Evolutionary conservation across 2,888 invertebrate genomes (phyloP).

Genomic region (Tiphia femorata): DNA sequence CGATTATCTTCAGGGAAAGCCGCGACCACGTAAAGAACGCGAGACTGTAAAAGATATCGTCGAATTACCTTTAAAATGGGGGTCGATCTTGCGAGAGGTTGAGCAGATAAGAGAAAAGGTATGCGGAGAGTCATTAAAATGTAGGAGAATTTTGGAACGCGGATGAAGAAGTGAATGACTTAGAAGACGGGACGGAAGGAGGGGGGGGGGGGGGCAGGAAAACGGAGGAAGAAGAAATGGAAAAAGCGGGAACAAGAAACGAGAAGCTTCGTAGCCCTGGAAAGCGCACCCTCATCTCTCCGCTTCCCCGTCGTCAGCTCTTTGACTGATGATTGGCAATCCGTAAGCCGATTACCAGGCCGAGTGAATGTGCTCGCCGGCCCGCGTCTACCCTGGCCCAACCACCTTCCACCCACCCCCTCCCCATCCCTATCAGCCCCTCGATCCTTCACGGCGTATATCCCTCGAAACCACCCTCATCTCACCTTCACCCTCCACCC

Average conservation of each 20-base stretch:
- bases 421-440: constrained; percentile 13
- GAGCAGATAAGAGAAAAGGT: not conserved
- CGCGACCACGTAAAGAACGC: not conserved
- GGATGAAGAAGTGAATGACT: constrained; percentile 1
- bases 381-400: constrained; percentile 53
- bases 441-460: constrained; percentile 21
- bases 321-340: constrained; percentile 65
- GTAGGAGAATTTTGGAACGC: not conserved
- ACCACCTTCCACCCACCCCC: constrained; percentile 27
- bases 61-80: too few relatives aligned
- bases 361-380: constrained; percentile 58
- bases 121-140: not conserved
- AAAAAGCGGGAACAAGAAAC: constrained; percentile 18
- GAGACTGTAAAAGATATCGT: too few relatives aligned
- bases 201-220: not conserved
- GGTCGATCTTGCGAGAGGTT: too few relatives aligned
- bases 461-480: constrained; percentile 35
- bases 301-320: constrained; percentile 41
- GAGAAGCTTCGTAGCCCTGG: constrained; percentile 28
- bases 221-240: constrained; percentile 9
- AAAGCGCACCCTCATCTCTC: constrained; percentile 34
- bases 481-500: constrained; percentile 21
- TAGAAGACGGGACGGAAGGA: constrained; percentile 19
- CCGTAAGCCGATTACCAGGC: constrained; percentile 65
- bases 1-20: not conserved